Base-by-base conservation (phyloP, 2,797 vertebrate species). In the Argentina silus region DNA sequence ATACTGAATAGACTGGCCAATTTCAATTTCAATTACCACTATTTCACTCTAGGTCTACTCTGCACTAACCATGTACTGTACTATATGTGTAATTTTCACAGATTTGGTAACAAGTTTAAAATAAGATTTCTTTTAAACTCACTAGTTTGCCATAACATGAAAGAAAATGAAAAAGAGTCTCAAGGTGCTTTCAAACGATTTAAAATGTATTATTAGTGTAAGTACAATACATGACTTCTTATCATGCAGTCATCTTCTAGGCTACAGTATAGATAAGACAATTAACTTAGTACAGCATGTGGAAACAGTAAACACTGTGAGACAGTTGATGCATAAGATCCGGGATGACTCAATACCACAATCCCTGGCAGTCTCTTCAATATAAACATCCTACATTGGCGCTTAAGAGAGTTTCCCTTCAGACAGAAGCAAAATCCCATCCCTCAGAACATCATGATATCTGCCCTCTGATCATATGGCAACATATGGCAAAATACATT, bases 101-200 rank as follows among this genome's bases (percentile, higher is more conserved):
- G 57, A 27, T 60, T 27, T 60, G 57, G 57, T n/a, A n/a, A n/a
- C n/a, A n/a, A n/a, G 57, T 60, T 60, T 60, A 60, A 60, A 12
- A 60, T 27, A 60, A 11, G 48, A 51, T 2, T 23, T 21, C 23
- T 42, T 61, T 61, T 61, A 61, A 61, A 27, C 59, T 27, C 12
- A 14, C 59, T 61, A 14, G 36, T 61, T 14, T 14, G 23, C 23
- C 7, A 3, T 15, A 36, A 67, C 3, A 51, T 36, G 7, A 67
- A 42, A 67, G 19, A 67, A 50, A 27, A 36, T 67, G 9, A 23
- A 51, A 51, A 48, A 59, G 19, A 59, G 23, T 11, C 23, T 11
- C 19, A 21, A 21, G 17, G 23, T 21, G 21, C 56, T 59, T 21
- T 59, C 10, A 59, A 17, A 23, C 19, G 6, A 21, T 48, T 8